Conservation (phyloP, 2,797 vertebrate genomes). For the Carapus acus region DNA sequence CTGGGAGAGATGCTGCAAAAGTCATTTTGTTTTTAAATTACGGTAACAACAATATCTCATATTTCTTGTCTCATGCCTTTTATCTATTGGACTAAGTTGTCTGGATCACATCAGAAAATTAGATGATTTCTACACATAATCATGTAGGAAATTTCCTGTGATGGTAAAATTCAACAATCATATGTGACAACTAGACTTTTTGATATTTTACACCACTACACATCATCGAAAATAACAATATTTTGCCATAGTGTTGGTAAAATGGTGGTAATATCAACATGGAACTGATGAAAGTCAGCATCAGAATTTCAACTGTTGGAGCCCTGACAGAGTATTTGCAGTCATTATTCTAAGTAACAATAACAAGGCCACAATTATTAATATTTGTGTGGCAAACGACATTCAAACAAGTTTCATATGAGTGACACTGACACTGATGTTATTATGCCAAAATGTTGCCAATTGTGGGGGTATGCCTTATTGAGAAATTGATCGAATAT, state of each 20-base stretch:
- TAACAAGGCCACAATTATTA: constrained; percentile 1
- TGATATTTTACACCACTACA: constrained; percentile 30
- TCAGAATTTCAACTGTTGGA: neutral
- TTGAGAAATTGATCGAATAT: constrained; percentile 4
- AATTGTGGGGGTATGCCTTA: constrained; percentile 7
- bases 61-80: constrained; percentile 19
- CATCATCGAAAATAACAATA: constrained; percentile 13
- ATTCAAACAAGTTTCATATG: no score
- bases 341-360: no score
- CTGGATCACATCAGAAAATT: constrained; percentile 29
- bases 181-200: constrained; percentile 17
- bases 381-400: constrained; percentile 5
- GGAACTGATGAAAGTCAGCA: constrained; percentile 3
- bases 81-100: constrained; percentile 14
- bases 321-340: no score
- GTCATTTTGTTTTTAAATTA: constrained; percentile 24
- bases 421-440: no score
- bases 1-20: constrained; percentile 15
- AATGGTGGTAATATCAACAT: no score
- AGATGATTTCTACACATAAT: constrained; percentile 29
- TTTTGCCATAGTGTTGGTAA: neutral
- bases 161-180: constrained; percentile 20
- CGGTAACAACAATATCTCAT: constrained; percentile 27
- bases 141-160: constrained; percentile 14
- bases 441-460: no score